Evolutionary conservation across 2,113 vertebrate species (phyloP).

Genomic region (Sinocyclocheilus maitianheensis): DNA sequence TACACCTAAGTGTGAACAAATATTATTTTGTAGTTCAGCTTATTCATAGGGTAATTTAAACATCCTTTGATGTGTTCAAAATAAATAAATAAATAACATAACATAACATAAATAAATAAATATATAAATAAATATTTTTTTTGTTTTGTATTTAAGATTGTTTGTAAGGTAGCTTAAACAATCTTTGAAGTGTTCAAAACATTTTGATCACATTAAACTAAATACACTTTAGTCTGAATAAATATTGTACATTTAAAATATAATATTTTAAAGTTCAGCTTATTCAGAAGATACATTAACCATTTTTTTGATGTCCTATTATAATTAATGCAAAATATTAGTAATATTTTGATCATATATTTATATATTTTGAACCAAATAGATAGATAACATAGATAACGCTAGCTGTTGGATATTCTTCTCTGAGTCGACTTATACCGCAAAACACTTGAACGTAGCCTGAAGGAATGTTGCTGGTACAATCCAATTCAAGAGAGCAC

Average conservation of each 20-base stretch:
- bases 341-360: too few relatives aligned
- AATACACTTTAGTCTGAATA: neutral
- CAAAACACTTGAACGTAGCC: too few relatives aligned
- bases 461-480: too few relatives aligned
- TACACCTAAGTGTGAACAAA: neutral
- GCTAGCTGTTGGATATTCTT: too few relatives aligned
- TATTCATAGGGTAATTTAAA: neutral
- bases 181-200: neutral
- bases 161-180: neutral
- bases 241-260: neutral
- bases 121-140: neutral
- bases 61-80: neutral
- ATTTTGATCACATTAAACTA: neutral
- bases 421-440: too few relatives aligned
- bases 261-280: too few relatives aligned
- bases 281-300: too few relatives aligned
- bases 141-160: neutral
- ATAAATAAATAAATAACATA: neutral
- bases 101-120: neutral
- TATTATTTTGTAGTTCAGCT: neutral
- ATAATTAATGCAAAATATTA: too few relatives aligned
- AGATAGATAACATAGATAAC: too few relatives aligned
- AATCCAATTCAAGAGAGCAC: too few relatives aligned
- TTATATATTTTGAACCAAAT: too few relatives aligned
- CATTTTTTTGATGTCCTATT: too few relatives aligned